Conservation (phyloP, 2,113 vertebrate genomes). For the Odontesthes bonariensis region DNA sequence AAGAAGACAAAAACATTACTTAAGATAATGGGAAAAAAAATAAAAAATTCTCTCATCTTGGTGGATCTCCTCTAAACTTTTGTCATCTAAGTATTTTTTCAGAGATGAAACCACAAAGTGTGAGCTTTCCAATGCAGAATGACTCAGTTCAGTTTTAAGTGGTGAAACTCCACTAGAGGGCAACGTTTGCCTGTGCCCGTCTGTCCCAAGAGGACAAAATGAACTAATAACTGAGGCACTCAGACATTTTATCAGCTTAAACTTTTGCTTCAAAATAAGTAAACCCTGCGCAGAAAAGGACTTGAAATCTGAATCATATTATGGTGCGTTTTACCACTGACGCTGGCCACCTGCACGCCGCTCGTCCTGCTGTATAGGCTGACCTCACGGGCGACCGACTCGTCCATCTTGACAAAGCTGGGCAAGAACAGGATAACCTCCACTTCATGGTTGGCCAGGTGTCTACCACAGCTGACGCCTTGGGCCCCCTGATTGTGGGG, state of each 20-base stretch:
- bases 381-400: conserved; percentile 90
- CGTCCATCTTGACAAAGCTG: conserved; percentile 94
- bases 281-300: neutral
- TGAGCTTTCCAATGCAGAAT: neutral
- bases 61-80: neutral
- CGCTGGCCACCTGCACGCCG: conserved; percentile 88
- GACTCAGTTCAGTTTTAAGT: neutral
- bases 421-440: conserved; percentile 93
- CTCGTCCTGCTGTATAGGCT: conserved; percentile 90
- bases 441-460: conserved; percentile 93
- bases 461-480: conserved; percentile 92
- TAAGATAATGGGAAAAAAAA: neutral
- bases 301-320: neutral
- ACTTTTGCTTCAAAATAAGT: neutral
- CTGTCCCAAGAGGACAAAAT: neutral
- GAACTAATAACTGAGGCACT: neutral
- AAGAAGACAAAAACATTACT: neutral
- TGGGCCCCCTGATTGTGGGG: conserved; percentile 94
- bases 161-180: conserved; percentile 66
- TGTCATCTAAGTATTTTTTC: neutral
- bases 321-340: conserved; percentile 83
- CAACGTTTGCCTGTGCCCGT: conserved; percentile 40
- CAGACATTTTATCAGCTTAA: neutral
- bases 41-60: neutral
- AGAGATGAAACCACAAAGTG: neutral